These are phyloP conservation scores for Zophobas atratus DNA, from an alignment of 1,140 invertebrate species.

Conservation along the genomic window DNA sequence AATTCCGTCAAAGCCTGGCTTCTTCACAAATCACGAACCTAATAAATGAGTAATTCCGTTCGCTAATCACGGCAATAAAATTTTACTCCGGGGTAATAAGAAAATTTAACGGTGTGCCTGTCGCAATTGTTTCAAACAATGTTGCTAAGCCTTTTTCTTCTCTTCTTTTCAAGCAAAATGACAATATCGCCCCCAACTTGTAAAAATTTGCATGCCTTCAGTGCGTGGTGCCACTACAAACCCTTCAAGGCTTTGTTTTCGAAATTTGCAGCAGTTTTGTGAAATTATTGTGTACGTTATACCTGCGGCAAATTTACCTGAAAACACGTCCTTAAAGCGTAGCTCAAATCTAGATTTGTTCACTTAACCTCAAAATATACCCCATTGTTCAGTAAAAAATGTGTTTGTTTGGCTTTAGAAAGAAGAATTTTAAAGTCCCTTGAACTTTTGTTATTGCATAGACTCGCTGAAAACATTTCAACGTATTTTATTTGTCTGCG, in stretches of 20 bases:
- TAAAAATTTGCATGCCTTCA: conserved; percentile 48
- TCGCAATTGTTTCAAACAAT: conserved; percentile 8
- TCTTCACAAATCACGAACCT: conserved; percentile 18
- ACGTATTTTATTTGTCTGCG: conserved; percentile 8
- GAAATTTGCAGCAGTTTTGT: conserved; percentile 11
- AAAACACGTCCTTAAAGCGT: conserved; percentile 32
- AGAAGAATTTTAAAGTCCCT: conserved; percentile 15
- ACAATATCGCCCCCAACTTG: conserved; percentile 48
- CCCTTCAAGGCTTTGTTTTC: conserved; percentile 50
- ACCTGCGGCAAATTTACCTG: conserved; percentile 11
- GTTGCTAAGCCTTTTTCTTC: conserved; percentile 34
- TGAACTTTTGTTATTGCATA: neutral
- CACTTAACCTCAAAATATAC: conserved; percentile 37
- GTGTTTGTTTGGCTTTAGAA: conserved; percentile 26
- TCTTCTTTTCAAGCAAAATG: conserved; percentile 4
- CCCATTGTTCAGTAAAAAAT: conserved; percentile 1
- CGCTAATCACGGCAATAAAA: conserved; percentile 26
- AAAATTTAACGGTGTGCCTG: neutral
- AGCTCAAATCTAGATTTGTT: conserved; percentile 41
- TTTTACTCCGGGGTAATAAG: conserved; percentile 26
- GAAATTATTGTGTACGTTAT: neutral
- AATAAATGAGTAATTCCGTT: conserved; percentile 23
- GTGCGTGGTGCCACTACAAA: conserved; percentile 51
- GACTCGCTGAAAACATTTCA: neutral
- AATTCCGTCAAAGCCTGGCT: conserved; percentile 11